phyloP scores from a whole-genome alignment of 2,797 vertebrate species.

The Chelon labrosus region DNA sequence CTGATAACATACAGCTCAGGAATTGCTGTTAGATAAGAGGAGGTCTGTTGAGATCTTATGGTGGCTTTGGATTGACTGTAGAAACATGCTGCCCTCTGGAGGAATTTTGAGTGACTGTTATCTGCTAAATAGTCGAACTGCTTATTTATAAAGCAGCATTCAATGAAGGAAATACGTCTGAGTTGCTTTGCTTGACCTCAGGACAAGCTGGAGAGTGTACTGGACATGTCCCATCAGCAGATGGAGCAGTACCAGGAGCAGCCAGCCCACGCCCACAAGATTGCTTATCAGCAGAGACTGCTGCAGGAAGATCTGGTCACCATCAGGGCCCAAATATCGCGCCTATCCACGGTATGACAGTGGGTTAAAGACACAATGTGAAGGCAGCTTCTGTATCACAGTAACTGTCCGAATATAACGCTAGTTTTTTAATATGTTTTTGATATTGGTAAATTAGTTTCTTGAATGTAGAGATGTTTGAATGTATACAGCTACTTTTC shows the following conservation, averaged over 20 bases:
- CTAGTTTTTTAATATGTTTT: neutral
- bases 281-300: slow-evolving; percentile 93
- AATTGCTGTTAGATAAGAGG: neutral
- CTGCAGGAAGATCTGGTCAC: slow-evolving; percentile 96
- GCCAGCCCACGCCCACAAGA: slow-evolving; percentile 91
- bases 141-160: neutral
- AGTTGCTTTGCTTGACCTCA: slow-evolving; percentile 61
- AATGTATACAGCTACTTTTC: too few species aligned
- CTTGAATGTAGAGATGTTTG: too few species aligned
- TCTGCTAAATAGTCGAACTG: neutral
- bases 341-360: slow-evolving; percentile 88
- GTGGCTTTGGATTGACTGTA: neutral
- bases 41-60: neutral
- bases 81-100: slow-evolving; percentile 48
- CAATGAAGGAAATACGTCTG: neutral
- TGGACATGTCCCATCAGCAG: slow-evolving; percentile 94
- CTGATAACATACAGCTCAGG: neutral
- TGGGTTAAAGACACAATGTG: neutral
- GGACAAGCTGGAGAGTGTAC: slow-evolving; percentile 94
- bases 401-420: neutral
- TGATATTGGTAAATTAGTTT: neutral
- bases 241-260: slow-evolving; percentile 95
- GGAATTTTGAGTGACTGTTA: neutral
- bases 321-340: slow-evolving; percentile 94
- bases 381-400: neutral